Conservation (phyloP, 2,113 vertebrate species). For the Recurvirostra avosetta region DNA sequence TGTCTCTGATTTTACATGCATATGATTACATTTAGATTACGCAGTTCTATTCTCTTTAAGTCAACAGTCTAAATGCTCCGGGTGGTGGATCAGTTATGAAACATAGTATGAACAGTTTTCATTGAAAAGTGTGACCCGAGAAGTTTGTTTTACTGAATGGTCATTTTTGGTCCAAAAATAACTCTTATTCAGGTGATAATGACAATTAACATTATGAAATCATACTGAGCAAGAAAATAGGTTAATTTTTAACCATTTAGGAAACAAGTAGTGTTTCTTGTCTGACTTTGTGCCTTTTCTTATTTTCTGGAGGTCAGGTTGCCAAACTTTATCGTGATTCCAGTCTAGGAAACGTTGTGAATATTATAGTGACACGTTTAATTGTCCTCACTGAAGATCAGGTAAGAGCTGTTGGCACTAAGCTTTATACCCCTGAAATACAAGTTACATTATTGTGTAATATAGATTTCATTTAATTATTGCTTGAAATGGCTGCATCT, state of each 20-base stretch:
- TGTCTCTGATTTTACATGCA: too few species aligned
- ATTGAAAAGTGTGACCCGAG: background rate
- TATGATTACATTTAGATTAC: too few species aligned
- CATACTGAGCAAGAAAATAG: background rate
- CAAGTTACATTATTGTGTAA: background rate
- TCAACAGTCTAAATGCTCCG: background rate
- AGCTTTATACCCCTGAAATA: constrained; percentile 14
- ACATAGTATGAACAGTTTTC: background rate
- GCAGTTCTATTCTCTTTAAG: too few species aligned
- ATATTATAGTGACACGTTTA: constrained; percentile 97
- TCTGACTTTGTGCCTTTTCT: constrained; percentile 99
- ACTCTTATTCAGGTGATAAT: background rate
- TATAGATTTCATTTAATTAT: constrained; percentile 11
- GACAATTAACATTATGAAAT: background rate
- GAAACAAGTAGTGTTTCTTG: constrained; percentile 73
- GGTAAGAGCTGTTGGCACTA: constrained; percentile 74
- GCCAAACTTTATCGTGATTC: constrained; percentile 99
- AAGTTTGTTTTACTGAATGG: background rate
- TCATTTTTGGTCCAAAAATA: background rate
- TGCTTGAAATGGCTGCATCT: constrained; percentile 47
- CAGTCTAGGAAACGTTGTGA: constrained; percentile 99
- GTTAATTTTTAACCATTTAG: background rate
- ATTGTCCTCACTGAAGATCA: constrained; percentile 98
- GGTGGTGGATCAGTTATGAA: background rate
- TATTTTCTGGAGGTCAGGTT: constrained; percentile 99